Percentiles rank a stretch among this genome's conserved stretches.
phyloP scores from a whole-genome alignment of 2,888 invertebrate species.

The Drosophila acutilabella region DNA sequence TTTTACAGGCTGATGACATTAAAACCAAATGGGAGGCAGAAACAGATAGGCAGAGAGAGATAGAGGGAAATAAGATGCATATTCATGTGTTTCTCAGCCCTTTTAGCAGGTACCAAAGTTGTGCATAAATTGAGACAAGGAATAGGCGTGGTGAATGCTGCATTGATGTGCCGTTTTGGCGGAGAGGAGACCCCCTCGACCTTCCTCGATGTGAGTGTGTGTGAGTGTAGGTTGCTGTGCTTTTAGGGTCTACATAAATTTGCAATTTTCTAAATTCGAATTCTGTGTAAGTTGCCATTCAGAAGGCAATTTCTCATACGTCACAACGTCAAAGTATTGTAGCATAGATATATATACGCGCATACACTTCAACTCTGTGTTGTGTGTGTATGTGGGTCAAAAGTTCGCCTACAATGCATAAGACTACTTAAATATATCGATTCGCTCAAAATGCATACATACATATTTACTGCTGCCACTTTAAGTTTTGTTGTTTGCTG shows the following conservation, averaged over 20 bases:
- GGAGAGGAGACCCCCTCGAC: constrained; percentile 13
- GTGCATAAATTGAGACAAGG: constrained; percentile 26
- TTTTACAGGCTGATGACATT: constrained; percentile 45
- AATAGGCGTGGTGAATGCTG: constrained; percentile 5
- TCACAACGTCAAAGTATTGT: constrained; percentile 63
- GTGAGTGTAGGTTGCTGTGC: constrained; percentile 13
- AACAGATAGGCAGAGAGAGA: background rate
- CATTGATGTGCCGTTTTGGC: constrained; percentile 49
- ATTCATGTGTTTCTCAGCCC: constrained; percentile 34
- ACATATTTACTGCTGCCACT: constrained; percentile 52
- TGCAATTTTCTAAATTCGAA: constrained; percentile 80
- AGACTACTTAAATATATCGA: constrained; percentile 72
- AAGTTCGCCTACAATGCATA: constrained; percentile 66
- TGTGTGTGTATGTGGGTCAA: constrained; percentile 39
- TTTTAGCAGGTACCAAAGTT: constrained; percentile 48
- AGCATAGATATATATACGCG: constrained; percentile 63
- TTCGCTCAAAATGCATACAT: constrained; percentile 43
- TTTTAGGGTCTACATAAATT: constrained; percentile 72
- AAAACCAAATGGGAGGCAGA: constrained; percentile 27
- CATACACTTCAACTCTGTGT: constrained; percentile 32
- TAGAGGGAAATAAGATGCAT: constrained; percentile 23
- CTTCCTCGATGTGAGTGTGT: background rate
- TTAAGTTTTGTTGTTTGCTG: constrained; percentile 71
- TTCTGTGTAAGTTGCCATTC: constrained; percentile 81
- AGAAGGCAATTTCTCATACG: constrained; percentile 75